A percentile compares a stretch with the other conserved stretches of the same genome.
phyloP scores from a whole-genome alignment of 1,140 invertebrate genomes.

The Cydia strobilella region DNA sequence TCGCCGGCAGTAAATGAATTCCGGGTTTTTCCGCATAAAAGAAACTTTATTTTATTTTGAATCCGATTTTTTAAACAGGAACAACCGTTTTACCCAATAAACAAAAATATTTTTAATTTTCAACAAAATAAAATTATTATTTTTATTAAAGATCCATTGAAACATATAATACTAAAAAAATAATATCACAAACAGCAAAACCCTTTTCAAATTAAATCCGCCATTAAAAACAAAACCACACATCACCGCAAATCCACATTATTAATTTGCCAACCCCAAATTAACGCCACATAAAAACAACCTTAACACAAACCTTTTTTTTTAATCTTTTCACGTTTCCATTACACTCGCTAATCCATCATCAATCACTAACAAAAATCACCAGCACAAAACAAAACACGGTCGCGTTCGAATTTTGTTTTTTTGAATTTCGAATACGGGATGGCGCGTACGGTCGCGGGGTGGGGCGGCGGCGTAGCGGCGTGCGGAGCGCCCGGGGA shows the following conservation, averaged over 20 bases:
- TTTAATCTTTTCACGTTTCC: neutral
- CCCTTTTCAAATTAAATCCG: neutral
- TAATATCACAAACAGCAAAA: constrained; percentile 42
- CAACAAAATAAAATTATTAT: too few relatives aligned
- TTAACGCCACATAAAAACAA: constrained; percentile 25
- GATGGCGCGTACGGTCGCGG: constrained; percentile 54
- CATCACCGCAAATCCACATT: constrained; percentile 18
- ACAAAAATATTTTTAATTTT: too few relatives aligned
- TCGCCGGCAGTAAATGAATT: too few relatives aligned
- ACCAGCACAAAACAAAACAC: constrained; percentile 25
- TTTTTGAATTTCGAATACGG: constrained; percentile 43
- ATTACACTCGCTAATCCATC: neutral
- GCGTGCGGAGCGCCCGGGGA: constrained; percentile 48
- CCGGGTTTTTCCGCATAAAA: too few relatives aligned
- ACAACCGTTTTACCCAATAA: too few relatives aligned
- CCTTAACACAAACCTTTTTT: constrained; percentile 17
- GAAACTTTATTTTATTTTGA: too few relatives aligned
- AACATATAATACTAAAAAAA: neutral
- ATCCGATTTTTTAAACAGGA: too few relatives aligned
- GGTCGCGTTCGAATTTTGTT: neutral
- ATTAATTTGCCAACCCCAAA: neutral
- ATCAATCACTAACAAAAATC: neutral
- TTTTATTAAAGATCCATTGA: too few relatives aligned
- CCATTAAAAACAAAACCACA: neutral
- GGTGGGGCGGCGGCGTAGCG: constrained; percentile 41